Conservation (phyloP, 2,113 vertebrate species). For the Pycnonotus jocosus region DNA sequence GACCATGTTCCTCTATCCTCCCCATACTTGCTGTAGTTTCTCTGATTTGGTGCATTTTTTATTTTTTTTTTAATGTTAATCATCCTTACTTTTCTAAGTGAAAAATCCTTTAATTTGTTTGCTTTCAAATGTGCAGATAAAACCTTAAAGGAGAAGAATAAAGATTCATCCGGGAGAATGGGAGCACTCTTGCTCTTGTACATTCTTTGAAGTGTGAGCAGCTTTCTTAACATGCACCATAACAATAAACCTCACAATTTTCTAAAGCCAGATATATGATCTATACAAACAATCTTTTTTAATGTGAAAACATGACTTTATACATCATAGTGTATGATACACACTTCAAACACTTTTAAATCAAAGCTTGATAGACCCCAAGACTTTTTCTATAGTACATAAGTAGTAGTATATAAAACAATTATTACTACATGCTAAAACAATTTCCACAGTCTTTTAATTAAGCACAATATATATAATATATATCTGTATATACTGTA, state of each 20-base stretch:
- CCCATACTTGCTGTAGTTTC: not conserved
- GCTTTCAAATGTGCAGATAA: not conserved
- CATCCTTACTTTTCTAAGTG: not conserved
- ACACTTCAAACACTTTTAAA: conserved; percentile 49
- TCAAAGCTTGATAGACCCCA: conserved; percentile 37
- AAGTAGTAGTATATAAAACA: conserved; percentile 51
- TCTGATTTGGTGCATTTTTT: not conserved
- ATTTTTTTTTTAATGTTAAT: not conserved
- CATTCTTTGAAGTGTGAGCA: not conserved
- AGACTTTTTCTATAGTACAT: conserved; percentile 22
- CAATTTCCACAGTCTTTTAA: conserved; percentile 58
- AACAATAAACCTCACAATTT: not conserved
- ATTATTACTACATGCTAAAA: conserved; percentile 48
- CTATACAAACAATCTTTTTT: conserved; percentile 47
- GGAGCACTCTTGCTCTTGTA: not conserved
- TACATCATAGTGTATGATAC: conserved; percentile 25
- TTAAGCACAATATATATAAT: conserved; percentile 57
- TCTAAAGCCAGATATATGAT: conserved; percentile 53
- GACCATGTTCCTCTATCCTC: not conserved
- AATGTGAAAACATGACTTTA: conserved; percentile 53
- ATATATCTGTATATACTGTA: conserved; percentile 26
- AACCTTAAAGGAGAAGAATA: not conserved
- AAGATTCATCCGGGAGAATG: not conserved
- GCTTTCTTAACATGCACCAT: not conserved
- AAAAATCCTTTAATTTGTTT: not conserved